Percentiles rank a stretch among this genome's conserved stretches.
Evolutionary conservation across 1,140 invertebrate genomes (phyloP).

Genomic region (Aricia agestis): DNA sequence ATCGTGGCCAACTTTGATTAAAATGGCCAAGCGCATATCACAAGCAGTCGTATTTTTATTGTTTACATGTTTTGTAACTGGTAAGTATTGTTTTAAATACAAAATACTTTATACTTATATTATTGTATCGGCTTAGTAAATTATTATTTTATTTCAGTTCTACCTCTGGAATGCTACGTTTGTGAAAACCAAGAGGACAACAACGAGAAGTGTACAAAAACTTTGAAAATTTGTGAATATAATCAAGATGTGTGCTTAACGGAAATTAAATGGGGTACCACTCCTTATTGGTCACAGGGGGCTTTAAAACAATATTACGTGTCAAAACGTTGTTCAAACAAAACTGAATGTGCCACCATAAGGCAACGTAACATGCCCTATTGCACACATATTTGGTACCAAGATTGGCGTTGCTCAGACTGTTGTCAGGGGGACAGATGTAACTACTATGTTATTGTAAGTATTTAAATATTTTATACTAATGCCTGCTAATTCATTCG

Average conservation of each 20-base stretch:
- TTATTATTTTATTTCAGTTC: conserved; percentile 15
- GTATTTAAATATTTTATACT: conserved; percentile 41
- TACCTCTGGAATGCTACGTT: conserved; percentile 92
- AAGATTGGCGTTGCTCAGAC: conserved; percentile 98
- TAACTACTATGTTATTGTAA: conserved; percentile 97
- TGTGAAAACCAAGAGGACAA: conserved; percentile 95
- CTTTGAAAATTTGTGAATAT: conserved; percentile 92
- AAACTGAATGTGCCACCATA: conserved; percentile 84
- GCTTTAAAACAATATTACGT: conserved; percentile 96
- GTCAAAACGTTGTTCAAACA: conserved; percentile 92
- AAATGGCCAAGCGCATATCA: conserved; percentile 6
- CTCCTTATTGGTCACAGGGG: conserved; percentile 95
- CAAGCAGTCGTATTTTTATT: not conserved
- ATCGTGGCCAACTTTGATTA: not conserved
- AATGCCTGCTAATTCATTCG: not conserved
- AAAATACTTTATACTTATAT: not conserved
- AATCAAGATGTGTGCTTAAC: conserved; percentile 92
- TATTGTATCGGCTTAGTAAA: not conserved
- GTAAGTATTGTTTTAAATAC: conserved; percentile 12
- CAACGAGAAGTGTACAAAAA: conserved; percentile 93
- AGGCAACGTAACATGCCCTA: conserved; percentile 82
- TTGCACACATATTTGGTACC: conserved; percentile 97
- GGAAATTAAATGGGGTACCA: conserved; percentile 94
- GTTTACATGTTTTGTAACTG: conserved; percentile 13
- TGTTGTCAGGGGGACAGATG: conserved; percentile 98